phyloP scores from a whole-genome alignment of 2,888 invertebrate genomes.

The Drosophila yooni region DNA sequence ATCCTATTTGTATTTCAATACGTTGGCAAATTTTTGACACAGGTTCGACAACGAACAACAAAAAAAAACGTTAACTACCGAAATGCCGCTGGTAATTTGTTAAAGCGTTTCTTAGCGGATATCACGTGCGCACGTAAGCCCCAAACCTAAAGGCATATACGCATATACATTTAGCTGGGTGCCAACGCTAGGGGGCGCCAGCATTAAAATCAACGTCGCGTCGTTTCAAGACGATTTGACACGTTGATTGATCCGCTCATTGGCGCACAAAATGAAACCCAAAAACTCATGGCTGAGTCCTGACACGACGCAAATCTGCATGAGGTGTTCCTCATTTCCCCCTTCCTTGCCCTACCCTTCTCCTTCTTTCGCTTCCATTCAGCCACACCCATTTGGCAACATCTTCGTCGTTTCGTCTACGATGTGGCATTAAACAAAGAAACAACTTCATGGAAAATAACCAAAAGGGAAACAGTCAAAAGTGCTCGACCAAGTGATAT shows the following conservation, averaged over 20 bases:
- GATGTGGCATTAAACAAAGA: slow-evolving; percentile 75
- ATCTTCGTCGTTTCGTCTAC: slow-evolving; percentile 55
- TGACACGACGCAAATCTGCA: slow-evolving; percentile 58
- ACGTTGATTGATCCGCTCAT: slow-evolving; percentile 81
- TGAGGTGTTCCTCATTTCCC: slow-evolving; percentile 16
- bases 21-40: slow-evolving; percentile 60
- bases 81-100: slow-evolving; percentile 72
- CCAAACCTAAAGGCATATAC: slow-evolving; percentile 18
- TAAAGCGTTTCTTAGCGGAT: slow-evolving; percentile 77
- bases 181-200: slow-evolving; percentile 31
- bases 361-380: not conserved
- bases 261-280: slow-evolving; percentile 75
- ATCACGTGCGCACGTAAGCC: slow-evolving; percentile 69
- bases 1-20: slow-evolving; percentile 27
- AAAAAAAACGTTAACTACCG: slow-evolving; percentile 58
- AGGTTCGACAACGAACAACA: slow-evolving; percentile 40
- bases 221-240: slow-evolving; percentile 79
- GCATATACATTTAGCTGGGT: slow-evolving; percentile 6
- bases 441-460: slow-evolving; percentile 68
- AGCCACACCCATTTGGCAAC: slow-evolving; percentile 20
- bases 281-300: slow-evolving; percentile 47
- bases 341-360: not conserved
- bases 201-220: slow-evolving; percentile 65
- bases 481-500: not conserved
- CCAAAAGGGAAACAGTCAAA: not conserved